Evolutionary conservation across 2,888 invertebrate species (phyloP).

Genomic region (Yponomeuta cagnagella): DNA sequence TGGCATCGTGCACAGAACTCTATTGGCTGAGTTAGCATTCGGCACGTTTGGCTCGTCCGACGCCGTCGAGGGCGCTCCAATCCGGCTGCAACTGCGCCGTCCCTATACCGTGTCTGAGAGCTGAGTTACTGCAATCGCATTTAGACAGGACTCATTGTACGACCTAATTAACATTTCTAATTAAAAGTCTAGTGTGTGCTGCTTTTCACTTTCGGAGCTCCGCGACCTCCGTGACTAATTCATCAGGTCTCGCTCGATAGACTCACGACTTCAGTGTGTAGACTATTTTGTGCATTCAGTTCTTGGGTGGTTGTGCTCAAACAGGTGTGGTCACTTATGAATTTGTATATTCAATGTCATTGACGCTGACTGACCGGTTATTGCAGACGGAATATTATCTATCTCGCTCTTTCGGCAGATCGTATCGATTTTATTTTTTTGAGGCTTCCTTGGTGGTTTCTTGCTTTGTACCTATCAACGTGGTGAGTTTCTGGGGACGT

Average conservation of each 20-base stretch:
- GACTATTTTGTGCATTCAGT: neutral
- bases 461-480: no score
- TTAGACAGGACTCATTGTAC: neutral
- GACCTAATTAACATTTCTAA: slow-evolving; percentile 2
- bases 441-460: neutral
- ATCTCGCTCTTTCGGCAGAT: neutral
- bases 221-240: neutral
- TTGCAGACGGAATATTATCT: neutral
- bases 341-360: slow-evolving; percentile 2
- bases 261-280: neutral
- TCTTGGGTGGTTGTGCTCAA: no score
- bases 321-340: neutral
- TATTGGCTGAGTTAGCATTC: slow-evolving; percentile 67
- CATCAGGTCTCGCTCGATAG: neutral
- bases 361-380: neutral
- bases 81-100: neutral
- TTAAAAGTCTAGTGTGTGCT: neutral
- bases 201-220: neutral
- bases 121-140: neutral
- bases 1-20: slow-evolving; percentile 31
- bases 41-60: slow-evolving; percentile 60
- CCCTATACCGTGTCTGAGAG: no score
- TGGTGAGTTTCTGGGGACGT: neutral
- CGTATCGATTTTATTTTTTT: neutral
- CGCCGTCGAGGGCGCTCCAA: neutral